phyloP scores from a whole-genome alignment of 2,888 invertebrate species.

The Spodoptera littoralis region DNA sequence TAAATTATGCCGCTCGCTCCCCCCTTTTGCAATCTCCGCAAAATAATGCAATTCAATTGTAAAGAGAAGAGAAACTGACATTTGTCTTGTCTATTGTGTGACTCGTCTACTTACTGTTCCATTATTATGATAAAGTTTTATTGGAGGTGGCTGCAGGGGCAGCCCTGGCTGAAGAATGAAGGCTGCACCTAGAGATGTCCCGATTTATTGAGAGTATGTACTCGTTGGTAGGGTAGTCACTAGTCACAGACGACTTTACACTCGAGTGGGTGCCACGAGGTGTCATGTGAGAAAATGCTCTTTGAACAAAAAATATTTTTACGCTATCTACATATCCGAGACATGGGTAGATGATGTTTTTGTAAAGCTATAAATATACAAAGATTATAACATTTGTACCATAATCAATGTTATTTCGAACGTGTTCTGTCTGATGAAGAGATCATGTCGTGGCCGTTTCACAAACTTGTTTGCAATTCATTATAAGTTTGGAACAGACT shows the following conservation, averaged over 20 bases:
- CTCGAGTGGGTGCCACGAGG: slow-evolving; percentile 25
- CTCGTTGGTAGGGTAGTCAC: slow-evolving; percentile 44
- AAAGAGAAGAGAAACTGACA: slow-evolving; percentile 76
- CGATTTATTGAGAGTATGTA: slow-evolving; percentile 58
- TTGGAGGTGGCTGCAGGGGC: slow-evolving; percentile 40
- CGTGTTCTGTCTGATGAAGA: slow-evolving; percentile 47
- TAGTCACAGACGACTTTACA: slow-evolving; percentile 35
- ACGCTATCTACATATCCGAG: too few species aligned
- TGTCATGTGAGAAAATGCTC: slow-evolving; percentile 27
- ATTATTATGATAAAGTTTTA: slow-evolving; percentile 52
- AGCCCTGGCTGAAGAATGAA: slow-evolving; percentile 51
- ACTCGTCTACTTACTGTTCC: slow-evolving; percentile 59
- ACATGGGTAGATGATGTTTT: too few species aligned
- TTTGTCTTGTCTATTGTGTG: slow-evolving; percentile 77
- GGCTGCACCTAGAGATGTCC: slow-evolving; percentile 49
- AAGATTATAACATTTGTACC: neutral
- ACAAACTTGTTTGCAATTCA: slow-evolving; percentile 61
- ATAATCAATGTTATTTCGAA: slow-evolving; percentile 26
- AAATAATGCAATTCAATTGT: slow-evolving; percentile 84
- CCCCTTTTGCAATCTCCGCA: slow-evolving; percentile 82
- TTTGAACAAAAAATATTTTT: too few species aligned
- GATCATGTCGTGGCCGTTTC: slow-evolving; percentile 52
- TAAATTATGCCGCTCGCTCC: slow-evolving; percentile 83
- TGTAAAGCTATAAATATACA: too few species aligned
- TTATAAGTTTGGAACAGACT: slow-evolving; percentile 64